These are phyloP conservation scores for Clitarchus hookeri DNA, from an alignment of 2,888 invertebrate species.

Conservation along the genomic window DNA sequence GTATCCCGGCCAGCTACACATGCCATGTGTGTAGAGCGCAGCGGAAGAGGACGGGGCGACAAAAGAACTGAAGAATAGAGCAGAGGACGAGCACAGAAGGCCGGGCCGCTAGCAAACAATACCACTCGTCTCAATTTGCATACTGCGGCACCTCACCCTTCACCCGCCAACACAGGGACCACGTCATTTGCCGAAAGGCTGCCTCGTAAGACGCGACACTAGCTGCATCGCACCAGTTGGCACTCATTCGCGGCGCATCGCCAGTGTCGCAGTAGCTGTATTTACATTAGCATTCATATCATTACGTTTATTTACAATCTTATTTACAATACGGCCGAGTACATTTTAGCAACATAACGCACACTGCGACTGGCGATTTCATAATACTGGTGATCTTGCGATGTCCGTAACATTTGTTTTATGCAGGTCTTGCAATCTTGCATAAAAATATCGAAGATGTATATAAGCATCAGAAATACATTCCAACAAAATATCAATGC, in stretches of 20 bases:
- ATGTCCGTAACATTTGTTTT: too few relatives aligned
- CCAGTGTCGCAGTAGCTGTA: too few relatives aligned
- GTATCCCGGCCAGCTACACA: neutral
- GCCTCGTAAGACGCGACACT: neutral
- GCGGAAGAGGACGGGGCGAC: neutral
- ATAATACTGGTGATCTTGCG: too few relatives aligned
- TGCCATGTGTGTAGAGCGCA: neutral
- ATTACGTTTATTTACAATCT: too few relatives aligned
- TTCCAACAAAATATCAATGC: too few relatives aligned
- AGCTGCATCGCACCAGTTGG: neutral
- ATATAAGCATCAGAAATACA: too few relatives aligned
- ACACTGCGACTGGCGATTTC: too few relatives aligned
- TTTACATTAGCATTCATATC: too few relatives aligned
- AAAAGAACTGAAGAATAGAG: neutral
- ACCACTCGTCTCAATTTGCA: neutral
- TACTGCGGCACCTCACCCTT: neutral
- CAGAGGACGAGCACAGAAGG: slow-evolving; percentile 14
- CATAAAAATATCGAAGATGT: too few relatives aligned
- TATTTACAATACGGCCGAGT: too few relatives aligned
- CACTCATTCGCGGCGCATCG: neutral
- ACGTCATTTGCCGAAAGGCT: neutral
- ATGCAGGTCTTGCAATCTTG: too few relatives aligned
- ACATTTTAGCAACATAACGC: too few relatives aligned
- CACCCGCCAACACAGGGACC: neutral
- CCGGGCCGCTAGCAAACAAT: neutral